A percentile compares a stretch with the other conserved stretches of the same genome.
phyloP scores from a whole-genome alignment of 2,797 vertebrate genomes.

The Acanthurus leucopareius region DNA sequence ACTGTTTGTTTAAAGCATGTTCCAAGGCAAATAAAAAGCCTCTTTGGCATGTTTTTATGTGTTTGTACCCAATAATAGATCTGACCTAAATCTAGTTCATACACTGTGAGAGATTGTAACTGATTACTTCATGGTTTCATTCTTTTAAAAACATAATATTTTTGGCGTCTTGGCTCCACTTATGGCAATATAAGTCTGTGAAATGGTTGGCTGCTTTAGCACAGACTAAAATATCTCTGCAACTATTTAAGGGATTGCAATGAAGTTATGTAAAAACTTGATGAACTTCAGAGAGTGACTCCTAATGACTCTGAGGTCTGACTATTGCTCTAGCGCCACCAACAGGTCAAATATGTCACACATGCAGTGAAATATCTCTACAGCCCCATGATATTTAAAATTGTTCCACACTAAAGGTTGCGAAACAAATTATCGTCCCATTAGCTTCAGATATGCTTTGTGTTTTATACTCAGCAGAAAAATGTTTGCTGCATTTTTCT shows the following conservation, averaged over 20 bases:
- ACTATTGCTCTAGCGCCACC: background rate
- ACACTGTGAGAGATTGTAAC: background rate
- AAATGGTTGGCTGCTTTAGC: background rate
- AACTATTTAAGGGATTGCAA: background rate
- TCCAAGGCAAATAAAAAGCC: background rate
- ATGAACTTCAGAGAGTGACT: background rate
- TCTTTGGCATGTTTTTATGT: background rate
- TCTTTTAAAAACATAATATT: background rate
- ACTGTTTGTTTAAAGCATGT: conserved; percentile 4
- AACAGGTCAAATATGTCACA: background rate
- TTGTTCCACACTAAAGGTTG: too few relatives aligned
- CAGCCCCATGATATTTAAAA: too few relatives aligned
- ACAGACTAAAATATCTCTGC: background rate
- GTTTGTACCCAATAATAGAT: background rate
- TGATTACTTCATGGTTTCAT: too few relatives aligned
- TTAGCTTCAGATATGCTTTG: background rate
- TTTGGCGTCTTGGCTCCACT: too few relatives aligned
- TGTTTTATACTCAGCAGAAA: background rate
- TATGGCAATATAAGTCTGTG: background rate
- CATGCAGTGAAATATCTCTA: too few relatives aligned
- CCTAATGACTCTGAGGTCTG: too few relatives aligned
- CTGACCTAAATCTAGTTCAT: background rate
- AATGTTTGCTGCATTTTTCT: too few relatives aligned
- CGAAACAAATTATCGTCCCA: too few relatives aligned
- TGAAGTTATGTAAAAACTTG: too few relatives aligned